Conservation (phyloP, 2,113 vertebrate species). For the Tautogolabrus adspersus region DNA sequence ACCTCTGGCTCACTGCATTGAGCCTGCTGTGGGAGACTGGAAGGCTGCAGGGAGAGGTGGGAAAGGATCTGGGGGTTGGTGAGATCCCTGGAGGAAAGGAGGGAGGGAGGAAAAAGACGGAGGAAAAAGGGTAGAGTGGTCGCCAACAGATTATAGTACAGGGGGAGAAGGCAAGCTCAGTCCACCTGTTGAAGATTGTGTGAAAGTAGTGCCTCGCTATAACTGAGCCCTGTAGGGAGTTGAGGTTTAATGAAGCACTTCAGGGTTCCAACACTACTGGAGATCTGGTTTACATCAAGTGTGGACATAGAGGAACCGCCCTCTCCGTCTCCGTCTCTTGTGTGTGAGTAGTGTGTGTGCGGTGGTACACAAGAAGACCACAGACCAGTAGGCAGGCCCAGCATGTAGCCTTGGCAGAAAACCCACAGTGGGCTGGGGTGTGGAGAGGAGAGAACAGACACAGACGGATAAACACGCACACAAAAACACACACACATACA, state of each 20-base stretch:
- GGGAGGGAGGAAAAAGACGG: not conserved
- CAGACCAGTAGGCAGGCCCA: conserved; percentile 63
- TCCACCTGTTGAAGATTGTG: conserved; percentile 64
- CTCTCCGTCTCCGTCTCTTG: conserved; percentile 39
- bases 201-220: conserved; percentile 53
- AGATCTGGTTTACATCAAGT: conserved; percentile 75
- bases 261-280: conserved; percentile 58
- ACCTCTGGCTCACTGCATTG: conserved; percentile 67
- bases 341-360: conserved; percentile 32
- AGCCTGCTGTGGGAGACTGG: conserved; percentile 69
- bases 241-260: conserved; percentile 67
- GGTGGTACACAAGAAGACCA: conserved; percentile 55
- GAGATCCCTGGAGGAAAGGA: conserved; percentile 23
- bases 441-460: conserved; percentile 38
- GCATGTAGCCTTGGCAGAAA: conserved; percentile 69
- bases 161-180: conserved; percentile 20
- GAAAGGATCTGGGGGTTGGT: conserved; percentile 53
- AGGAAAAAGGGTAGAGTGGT: not conserved
- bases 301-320: conserved; percentile 52
- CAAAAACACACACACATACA: conserved; percentile 21
- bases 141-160: not conserved
- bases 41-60: conserved; percentile 48
- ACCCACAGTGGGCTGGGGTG: conserved; percentile 63
- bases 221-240: conserved; percentile 49
- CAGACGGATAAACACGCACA: conserved; percentile 27